These are phyloP conservation scores for Atta texana DNA, from an alignment of 1,140 invertebrate species.

Conservation along the genomic window DNA sequence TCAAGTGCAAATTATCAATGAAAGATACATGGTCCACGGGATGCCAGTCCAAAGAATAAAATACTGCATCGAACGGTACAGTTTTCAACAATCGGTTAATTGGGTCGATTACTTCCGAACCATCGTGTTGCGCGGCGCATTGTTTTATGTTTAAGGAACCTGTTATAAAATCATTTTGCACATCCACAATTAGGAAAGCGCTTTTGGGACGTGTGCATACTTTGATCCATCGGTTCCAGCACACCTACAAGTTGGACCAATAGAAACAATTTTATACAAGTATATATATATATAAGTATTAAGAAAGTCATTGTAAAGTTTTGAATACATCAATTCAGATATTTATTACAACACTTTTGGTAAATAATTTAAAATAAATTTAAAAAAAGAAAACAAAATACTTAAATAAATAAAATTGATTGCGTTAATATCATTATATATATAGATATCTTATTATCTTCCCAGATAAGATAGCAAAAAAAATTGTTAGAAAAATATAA, in stretches of 20 bases:
- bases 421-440: neutral
- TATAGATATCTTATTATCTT: neutral
- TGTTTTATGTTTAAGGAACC: slow-evolving; percentile 97
- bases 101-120: slow-evolving; percentile 94
- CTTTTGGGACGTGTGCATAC: slow-evolving; percentile 90
- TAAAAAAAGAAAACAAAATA: neutral
- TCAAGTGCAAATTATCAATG: slow-evolving; percentile 93
- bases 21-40: slow-evolving; percentile 98
- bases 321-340: neutral
- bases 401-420: neutral
- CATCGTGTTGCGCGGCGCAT: slow-evolving; percentile 96
- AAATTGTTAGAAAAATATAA: neutral
- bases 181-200: slow-evolving; percentile 98
- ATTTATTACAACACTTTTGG: neutral
- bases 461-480: neutral
- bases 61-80: slow-evolving; percentile 96
- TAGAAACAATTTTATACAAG: neutral
- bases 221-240: slow-evolving; percentile 95
- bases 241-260: slow-evolving; percentile 79
- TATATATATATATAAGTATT: no score
- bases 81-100: slow-evolving; percentile 96
- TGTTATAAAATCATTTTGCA: slow-evolving; percentile 99
- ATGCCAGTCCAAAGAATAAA: slow-evolving; percentile 99
- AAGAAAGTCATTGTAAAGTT: neutral
- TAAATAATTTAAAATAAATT: neutral